Base-by-base conservation (phyloP, 2,888 invertebrate species). In the Hypselothyrea guttata region DNA sequence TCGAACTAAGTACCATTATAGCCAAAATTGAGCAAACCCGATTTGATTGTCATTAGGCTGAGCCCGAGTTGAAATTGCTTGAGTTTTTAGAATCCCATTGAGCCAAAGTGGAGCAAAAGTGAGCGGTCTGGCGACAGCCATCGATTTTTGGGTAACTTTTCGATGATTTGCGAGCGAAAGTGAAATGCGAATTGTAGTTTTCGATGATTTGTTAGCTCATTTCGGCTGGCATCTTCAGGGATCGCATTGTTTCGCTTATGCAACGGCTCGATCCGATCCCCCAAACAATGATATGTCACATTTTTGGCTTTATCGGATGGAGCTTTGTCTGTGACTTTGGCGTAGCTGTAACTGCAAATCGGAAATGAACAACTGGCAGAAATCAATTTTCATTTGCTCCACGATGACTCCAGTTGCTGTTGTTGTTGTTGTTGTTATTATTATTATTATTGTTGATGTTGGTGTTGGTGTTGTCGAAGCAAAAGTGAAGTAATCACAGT, bases 401-500 rank as follows among this genome's bases (percentile, higher is more conserved):
- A 5, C 13, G 41, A 41, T 49, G 54, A 49, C 46, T 70, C 70
- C 72, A 66, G 47, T 59, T 48, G 49, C 44, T 60, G 9, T 35
- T 45, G n/a, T 5, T 56, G 49, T 15, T 45, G 42, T 18, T 48
- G 13, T 18, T 46, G 33, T 9, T 49, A n/a, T 27, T 31, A 37
- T 9, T 46, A 9, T 28, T 34, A 45, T 8, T 49, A 30, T 34
- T 49, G 38, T 9, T 38, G 34, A 27, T 13, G 59, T 46, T 41
- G 44, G 31, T 44, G 15, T 40, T 55, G 45, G n/a, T 60, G 60
- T 58, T 67, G 61, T 65, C 65, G 27, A 30, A 58, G 45, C 46
- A 57, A n/a, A 60, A 60, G 81, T 84, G 82, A 77, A 81, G 77
- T 84, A 79, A 81, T 84, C 84, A 81, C 62, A 57, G 84, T 74